Base-by-base conservation (phyloP, 1,140 invertebrate species). In the Calephelis nemesis region DNA sequence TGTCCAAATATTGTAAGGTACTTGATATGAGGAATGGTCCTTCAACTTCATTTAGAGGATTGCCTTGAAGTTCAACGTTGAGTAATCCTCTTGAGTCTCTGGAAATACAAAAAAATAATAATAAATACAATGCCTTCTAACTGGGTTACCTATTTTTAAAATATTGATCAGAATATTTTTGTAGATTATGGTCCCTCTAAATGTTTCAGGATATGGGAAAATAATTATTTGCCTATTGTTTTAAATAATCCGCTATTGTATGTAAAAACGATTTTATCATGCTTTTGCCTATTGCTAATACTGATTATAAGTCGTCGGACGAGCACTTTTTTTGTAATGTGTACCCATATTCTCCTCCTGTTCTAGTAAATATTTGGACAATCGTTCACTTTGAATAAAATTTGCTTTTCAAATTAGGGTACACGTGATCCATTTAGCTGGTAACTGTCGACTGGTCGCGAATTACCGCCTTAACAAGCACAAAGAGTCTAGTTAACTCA, bases 61-160 rank as follows among this genome's bases (percentile, higher is more conserved):
- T 96, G 72, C 94, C 93, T 81, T 95, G 95, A 11, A 96, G 90
- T 75, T 96, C 95, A 50, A 96, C 86, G 12, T 94, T 95, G 64
- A 95, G 93, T 42, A 96, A 88, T 8, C 95, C 95, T 9, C 93
- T 93, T 69, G 93, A 94, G 79, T 95, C 94, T 71, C 95, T 96
- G 93, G 65, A 93, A 92, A 74, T 42, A 74, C 68, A 76, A 63
- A 49, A 72, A 65, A 7, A 19, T 70, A 39, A 63, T 54, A 30
- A 63, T 54, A 30, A 30, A 30, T 30, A 30, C 30, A 30, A 30
- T 30, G 30, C 30, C 30, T 30, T 30, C 30, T 30, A 30, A 30
- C 30, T 30, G 30, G 30, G 4, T 30, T 30, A 30, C 30, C 1
- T 30, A 4, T 30, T 30, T 30, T 30, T 19, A 19, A 30, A 30